Evolutionary conservation across 64 coral and sea anemone genomes (phyloP).

Genomic region (Hydrozoanthus tunicans): DNA sequence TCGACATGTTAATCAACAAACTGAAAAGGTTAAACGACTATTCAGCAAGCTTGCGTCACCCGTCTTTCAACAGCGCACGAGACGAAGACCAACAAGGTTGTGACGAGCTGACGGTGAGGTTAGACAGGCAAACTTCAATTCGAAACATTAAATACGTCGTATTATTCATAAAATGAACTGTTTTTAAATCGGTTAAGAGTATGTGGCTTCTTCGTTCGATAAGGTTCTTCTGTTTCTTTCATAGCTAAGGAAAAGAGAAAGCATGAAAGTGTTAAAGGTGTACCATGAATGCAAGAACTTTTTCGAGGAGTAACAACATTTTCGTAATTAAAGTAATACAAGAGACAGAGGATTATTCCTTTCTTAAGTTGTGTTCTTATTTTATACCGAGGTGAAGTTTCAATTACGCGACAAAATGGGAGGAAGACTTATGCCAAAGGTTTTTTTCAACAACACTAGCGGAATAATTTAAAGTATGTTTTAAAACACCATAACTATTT

Average conservation of each 20-base stretch:
- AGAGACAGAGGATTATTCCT: too few species aligned
- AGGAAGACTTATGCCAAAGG: too few species aligned
- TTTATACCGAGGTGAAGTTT: too few species aligned
- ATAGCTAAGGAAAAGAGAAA: slow-evolving; percentile 6
- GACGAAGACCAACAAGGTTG: too few species aligned
- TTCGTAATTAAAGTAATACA: too few species aligned
- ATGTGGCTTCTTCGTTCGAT: slow-evolving; percentile 37
- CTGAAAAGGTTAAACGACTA: too few species aligned
- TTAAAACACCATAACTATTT: neutral
- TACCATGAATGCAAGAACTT: neutral
- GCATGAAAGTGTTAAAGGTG: neutral
- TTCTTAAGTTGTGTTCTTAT: too few species aligned
- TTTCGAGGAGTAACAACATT: too few species aligned
- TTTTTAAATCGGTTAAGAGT: slow-evolving; percentile 37
- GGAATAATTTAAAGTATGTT: neutral
- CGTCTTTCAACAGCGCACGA: too few species aligned
- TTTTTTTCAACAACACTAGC: neutral
- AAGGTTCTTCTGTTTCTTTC: slow-evolving; percentile 34
- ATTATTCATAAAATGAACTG: slow-evolving; percentile 26
- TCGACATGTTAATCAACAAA: too few species aligned
- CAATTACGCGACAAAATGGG: too few species aligned
- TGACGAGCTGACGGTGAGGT: neutral
- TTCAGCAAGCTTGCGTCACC: too few species aligned
- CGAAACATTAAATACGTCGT: neutral
- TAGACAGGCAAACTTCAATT: slow-evolving; percentile 21